Percentiles rank a stretch among this genome's conserved stretches.
Conservation (phyloP, 2,797 vertebrate species). For the Myotis myotis region DNA sequence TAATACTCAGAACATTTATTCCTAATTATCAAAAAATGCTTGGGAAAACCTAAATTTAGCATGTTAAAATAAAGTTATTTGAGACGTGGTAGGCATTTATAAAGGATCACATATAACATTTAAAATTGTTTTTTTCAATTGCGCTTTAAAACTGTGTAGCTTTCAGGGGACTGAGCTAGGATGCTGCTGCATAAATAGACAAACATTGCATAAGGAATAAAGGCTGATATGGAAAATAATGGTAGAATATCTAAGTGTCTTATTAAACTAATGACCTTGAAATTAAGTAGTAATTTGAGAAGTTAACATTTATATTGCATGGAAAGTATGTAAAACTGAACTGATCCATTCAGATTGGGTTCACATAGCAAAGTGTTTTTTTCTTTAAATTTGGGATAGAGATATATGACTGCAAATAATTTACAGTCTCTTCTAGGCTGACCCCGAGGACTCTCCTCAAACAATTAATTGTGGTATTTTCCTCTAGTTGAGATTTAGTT, state of each 20-base stretch:
- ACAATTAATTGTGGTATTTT: not conserved
- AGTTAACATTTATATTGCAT: not conserved
- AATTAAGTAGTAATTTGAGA: not conserved
- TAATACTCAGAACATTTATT: not conserved
- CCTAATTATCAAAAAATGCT: not conserved
- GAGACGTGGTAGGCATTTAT: not conserved
- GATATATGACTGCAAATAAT: not conserved
- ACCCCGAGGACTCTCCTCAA: not conserved
- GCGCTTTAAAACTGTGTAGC: not conserved
- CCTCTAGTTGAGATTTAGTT: slow-evolving; percentile 11
- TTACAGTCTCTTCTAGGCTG: not conserved
- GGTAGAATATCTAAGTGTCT: not conserved
- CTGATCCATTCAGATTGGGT: not conserved
- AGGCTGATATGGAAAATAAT: not conserved
- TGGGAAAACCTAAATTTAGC: not conserved
- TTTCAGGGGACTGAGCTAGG: not conserved
- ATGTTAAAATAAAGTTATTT: not conserved
- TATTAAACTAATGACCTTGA: slow-evolving; percentile 29
- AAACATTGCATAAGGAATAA: not conserved
- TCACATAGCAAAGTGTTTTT: not conserved
- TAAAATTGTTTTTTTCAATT: not conserved
- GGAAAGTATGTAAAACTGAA: not conserved
- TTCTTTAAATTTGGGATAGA: not conserved
- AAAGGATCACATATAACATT: not conserved
- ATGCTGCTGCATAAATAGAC: not conserved